Conservation (phyloP, 2,888 invertebrate genomes). For the Galerucella nymphaeae region DNA sequence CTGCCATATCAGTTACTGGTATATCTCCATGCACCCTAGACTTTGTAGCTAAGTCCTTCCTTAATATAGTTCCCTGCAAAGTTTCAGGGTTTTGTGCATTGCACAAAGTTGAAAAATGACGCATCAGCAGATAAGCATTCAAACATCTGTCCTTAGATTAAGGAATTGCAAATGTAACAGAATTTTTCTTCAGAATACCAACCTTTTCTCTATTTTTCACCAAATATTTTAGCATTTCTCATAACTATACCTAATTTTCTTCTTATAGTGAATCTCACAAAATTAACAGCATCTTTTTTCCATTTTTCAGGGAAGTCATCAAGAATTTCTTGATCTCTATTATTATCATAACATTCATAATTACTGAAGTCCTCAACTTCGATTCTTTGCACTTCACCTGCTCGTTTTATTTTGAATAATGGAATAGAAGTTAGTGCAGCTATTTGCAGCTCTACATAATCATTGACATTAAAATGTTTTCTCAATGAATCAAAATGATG, state of each 20-base stretch:
- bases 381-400: no score
- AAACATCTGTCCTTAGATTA: slow-evolving; percentile 6
- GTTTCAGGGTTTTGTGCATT: slow-evolving; percentile 8
- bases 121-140: slow-evolving; percentile 5
- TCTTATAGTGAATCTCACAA: slow-evolving; percentile 22
- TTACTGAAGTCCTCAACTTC: slow-evolving; percentile 7
- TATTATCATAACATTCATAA: slow-evolving; percentile 19
- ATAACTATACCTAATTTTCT: slow-evolving; percentile 22
- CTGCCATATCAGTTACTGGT: no score
- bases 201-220: slow-evolving; percentile 6
- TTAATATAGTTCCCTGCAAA: neutral
- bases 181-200: neutral
- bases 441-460: slow-evolving; percentile 9
- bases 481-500: slow-evolving; percentile 9
- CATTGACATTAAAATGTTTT: neutral
- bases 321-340: slow-evolving; percentile 8
- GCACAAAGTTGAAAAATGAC: neutral
- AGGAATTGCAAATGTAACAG: neutral
- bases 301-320: slow-evolving; percentile 20
- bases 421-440: slow-evolving; percentile 8
- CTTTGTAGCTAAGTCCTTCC: no score
- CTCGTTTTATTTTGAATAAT: neutral
- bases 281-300: slow-evolving; percentile 17
- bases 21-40: no score
- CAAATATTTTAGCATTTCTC: slow-evolving; percentile 10